Base-by-base conservation (phyloP, 2,797 vertebrate genomes). In the Peromyscus melanophrys region DNA sequence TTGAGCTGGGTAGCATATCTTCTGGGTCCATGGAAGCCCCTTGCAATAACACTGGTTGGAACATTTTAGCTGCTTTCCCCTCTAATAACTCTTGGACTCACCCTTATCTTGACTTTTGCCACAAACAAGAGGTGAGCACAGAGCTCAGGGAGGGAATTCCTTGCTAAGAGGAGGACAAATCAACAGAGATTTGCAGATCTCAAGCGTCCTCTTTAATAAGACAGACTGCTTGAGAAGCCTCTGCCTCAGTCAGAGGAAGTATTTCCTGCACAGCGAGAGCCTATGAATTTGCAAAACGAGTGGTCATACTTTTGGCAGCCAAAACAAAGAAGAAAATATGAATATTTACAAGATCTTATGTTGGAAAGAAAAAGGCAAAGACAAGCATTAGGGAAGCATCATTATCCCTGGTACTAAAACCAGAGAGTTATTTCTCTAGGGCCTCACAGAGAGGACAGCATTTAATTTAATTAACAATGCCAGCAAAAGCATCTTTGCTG, bases 401-500 rank as follows among this genome's bases (percentile, higher is more conserved):
- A 46, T 96, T 87, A 90, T 93, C 89, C 89, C 61, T 97, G 27
- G 10, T 77, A 96, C 92, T 92, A 94, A 96, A 95, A 69, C n/a
- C 29, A 84, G 43, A 86, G 55, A 84, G 16, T 17, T 59, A 57
- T 71, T 91, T 94, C 89, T 96, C 93, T 90, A 52, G 63, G 59
- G 61, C 31, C 69, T 90, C 40, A 84, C 75, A 87, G 10, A 93
- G 80, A 97, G 37, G 55, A 75, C 40, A 34, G 40, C 59, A 19
- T 84, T 92, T 86, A 95, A 95, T 88, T 93, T 90, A 96, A 95
- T 96, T 97, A 97, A 76, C 67, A 93, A 76, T 82, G 21, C 34
- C 14, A 19, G 37, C 37, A 84, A 95, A 29, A 76, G n/a, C 55
- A 86, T 75, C 73, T 75, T 96, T 81, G 78, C 27, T 86, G 4